Evolutionary conservation across 2,797 vertebrate species (phyloP).

Genomic region (Morus bassanus): DNA sequence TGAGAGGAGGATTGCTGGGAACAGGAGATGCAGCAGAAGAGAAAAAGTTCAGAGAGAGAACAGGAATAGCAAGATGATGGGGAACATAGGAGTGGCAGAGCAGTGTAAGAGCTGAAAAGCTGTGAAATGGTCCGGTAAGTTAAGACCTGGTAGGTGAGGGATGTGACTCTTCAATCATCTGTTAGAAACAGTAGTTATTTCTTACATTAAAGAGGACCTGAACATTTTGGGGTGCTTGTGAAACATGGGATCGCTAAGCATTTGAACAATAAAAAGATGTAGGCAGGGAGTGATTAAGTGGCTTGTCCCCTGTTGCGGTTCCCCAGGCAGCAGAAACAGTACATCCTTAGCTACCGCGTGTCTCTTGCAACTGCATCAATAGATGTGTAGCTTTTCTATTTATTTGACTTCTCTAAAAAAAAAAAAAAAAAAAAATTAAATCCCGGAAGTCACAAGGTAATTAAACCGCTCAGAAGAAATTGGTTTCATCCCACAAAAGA

Average conservation of each 20-base stretch:
- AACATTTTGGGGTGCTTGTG: neutral
- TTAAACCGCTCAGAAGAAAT: neutral
- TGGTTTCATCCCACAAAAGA: neutral
- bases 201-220: neutral
- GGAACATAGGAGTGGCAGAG: accelerated
- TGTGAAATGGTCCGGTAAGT: neutral
- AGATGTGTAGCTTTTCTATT: neutral
- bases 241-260: neutral
- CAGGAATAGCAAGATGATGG: neutral
- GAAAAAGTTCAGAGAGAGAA: neutral
- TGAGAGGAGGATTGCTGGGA: slow-evolving; percentile 18
- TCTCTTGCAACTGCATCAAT: neutral
- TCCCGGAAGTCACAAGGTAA: neutral
- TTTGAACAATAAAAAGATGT: neutral
- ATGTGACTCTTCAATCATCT: neutral
- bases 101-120: neutral
- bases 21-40: neutral
- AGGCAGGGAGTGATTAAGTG: neutral
- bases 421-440: neutral
- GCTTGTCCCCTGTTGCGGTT: neutral
- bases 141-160: neutral
- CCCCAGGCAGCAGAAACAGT: neutral
- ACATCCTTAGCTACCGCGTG: neutral
- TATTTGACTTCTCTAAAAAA: neutral
- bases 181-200: neutral